Evolutionary conservation across 2,113 vertebrate genomes (phyloP).

Genomic region (Phaethornis superciliosus): DNA sequence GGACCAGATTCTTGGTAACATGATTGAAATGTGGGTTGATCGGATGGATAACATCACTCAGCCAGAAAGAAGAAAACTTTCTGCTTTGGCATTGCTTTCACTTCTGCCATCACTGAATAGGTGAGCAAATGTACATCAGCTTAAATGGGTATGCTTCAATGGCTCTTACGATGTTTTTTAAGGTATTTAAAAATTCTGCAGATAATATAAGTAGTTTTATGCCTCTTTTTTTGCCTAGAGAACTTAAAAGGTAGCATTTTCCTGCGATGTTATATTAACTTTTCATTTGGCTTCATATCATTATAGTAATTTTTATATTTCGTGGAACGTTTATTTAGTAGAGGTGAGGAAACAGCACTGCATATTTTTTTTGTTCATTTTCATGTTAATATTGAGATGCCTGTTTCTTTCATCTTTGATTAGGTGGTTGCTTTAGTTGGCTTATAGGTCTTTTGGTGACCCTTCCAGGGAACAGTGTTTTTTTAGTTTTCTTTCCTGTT

Average conservation of each 20-base stretch:
- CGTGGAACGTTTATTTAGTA: neutral
- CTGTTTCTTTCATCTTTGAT: neutral
- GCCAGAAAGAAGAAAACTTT: conserved; percentile 96
- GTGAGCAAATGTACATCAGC: conserved; percentile 62
- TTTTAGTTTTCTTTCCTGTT: neutral
- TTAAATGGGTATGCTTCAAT: neutral
- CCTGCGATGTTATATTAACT: neutral
- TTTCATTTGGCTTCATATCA: neutral
- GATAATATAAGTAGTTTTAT: neutral
- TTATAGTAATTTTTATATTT: neutral
- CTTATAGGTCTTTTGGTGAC: neutral
- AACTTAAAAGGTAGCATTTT: neutral
- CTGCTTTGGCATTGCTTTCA: conserved; percentile 91
- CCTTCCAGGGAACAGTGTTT: neutral
- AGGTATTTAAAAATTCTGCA: neutral
- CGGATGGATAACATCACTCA: conserved; percentile 99
- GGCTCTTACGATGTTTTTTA: neutral
- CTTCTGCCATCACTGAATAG: conserved; percentile 91
- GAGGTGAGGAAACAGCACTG: neutral
- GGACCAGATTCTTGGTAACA: conserved; percentile 88
- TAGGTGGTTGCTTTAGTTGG: neutral
- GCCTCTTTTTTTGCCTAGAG: neutral
- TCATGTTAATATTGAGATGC: neutral
- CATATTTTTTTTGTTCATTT: neutral
- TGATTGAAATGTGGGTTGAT: conserved; percentile 99